A percentile compares a stretch with the other conserved stretches of the same genome.
phyloP scores from a whole-genome alignment of 1,140 invertebrate genomes.

The Cotesia chilonis region DNA sequence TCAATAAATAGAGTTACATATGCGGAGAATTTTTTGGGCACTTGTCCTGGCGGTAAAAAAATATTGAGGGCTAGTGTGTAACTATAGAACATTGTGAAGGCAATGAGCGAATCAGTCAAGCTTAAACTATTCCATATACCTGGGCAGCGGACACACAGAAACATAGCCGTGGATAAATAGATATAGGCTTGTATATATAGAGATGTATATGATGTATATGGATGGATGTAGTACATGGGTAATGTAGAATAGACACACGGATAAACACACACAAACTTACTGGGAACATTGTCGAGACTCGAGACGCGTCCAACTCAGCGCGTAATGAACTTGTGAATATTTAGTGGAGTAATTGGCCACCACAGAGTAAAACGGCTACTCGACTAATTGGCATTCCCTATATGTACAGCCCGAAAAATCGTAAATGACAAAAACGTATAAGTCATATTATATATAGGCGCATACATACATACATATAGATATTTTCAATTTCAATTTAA shows the following conservation, averaged over 20 bases:
- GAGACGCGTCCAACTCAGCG: constrained; percentile 51
- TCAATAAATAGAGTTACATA: background rate
- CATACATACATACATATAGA: too few relatives aligned
- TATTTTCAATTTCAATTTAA: too few relatives aligned
- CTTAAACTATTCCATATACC: constrained; percentile 12
- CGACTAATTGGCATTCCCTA: background rate
- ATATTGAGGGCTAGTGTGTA: constrained; percentile 6
- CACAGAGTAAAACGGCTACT: constrained; percentile 45
- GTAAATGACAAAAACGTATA: too few relatives aligned
- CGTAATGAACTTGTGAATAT: constrained; percentile 67
- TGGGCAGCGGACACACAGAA: background rate
- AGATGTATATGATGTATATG: background rate
- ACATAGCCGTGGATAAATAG: too few relatives aligned
- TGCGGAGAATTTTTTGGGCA: background rate
- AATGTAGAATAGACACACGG: background rate
- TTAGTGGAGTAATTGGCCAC: constrained; percentile 64
- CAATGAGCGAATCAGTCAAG: constrained; percentile 3
- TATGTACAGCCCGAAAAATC: background rate
- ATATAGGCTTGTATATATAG: too few relatives aligned
- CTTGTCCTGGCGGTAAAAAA: background rate
- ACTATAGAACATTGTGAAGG: background rate
- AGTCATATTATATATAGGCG: too few relatives aligned
- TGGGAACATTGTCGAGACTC: constrained; percentile 7
- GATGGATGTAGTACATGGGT: too few relatives aligned
- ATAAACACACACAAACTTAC: constrained; percentile 14